phyloP scores from a whole-genome alignment of 1,140 invertebrate genomes.

The Matsumurasca onukii region DNA sequence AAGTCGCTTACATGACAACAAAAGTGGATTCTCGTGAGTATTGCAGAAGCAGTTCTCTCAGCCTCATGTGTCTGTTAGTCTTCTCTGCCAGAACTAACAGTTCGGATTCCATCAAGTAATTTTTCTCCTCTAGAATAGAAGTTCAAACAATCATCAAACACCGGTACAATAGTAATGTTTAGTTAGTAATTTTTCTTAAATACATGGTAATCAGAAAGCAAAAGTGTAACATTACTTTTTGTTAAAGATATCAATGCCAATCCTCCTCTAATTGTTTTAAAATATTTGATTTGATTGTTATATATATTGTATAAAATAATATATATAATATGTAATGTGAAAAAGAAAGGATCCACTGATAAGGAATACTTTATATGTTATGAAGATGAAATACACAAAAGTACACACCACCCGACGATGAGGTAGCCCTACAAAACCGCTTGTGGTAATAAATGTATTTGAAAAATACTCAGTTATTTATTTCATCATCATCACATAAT shows the following conservation, averaged over 20 bases:
- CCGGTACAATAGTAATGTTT: background rate
- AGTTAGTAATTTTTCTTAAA: background rate
- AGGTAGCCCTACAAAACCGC: too few relatives aligned
- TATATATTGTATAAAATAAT: too few relatives aligned
- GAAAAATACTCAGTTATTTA: too few relatives aligned
- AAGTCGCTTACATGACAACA: conserved; percentile 86
- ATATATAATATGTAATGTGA: too few relatives aligned
- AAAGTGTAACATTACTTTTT: background rate
- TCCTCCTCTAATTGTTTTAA: background rate
- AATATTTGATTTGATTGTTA: too few relatives aligned
- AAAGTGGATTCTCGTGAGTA: conserved; percentile 83
- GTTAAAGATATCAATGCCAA: background rate
- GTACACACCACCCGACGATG: too few relatives aligned
- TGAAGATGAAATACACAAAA: too few relatives aligned
- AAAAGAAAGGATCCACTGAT: too few relatives aligned
- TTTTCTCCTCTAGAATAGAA: conserved; percentile 2
- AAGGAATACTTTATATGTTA: too few relatives aligned
- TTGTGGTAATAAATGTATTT: too few relatives aligned
- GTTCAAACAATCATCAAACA: too few relatives aligned
- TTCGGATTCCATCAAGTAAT: conserved; percentile 75
- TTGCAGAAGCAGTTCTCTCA: conserved; percentile 83
- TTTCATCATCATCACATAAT: too few relatives aligned
- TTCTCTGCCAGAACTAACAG: conserved; percentile 83
- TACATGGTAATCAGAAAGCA: background rate
- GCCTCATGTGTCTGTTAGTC: conserved; percentile 85